These are phyloP conservation scores for Enteromius treurensis DNA, from an alignment of 2,797 vertebrate genomes.

Conservation along the genomic window DNA sequence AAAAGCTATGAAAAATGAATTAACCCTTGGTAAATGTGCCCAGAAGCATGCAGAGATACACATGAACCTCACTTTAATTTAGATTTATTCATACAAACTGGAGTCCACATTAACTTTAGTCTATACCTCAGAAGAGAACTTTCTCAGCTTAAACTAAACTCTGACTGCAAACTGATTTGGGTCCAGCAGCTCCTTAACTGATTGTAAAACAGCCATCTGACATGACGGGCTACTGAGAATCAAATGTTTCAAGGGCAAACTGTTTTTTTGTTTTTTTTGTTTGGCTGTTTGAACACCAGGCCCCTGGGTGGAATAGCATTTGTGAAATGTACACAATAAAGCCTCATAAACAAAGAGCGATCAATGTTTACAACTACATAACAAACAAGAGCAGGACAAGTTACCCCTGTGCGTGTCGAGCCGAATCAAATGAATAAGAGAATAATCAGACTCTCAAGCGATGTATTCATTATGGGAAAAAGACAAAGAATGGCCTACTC, in stretches of 20 bases:
- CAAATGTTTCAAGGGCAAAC: constrained; percentile 45
- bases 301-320: constrained; percentile 15
- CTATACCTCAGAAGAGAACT: background rate
- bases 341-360: constrained; percentile 47
- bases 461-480: constrained; percentile 25
- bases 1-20: background rate
- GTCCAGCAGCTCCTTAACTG: constrained; percentile 20
- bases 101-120: background rate
- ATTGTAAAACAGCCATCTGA: constrained; percentile 26
- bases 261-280: background rate
- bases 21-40: background rate
- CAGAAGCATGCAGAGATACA: background rate
- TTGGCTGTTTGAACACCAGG: constrained; percentile 32
- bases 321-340: constrained; percentile 40
- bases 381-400: constrained; percentile 35
- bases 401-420: background rate
- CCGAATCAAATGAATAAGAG: constrained; percentile 29
- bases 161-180: constrained; percentile 11
- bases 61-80: background rate
- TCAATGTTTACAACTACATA: constrained; percentile 46
- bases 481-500: constrained; percentile 63
- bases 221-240: constrained; percentile 26
- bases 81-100: background rate
- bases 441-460: constrained; percentile 4
- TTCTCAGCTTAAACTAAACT: constrained; percentile 3